Percentiles rank a stretch among this genome's conserved stretches.
phyloP scores from a whole-genome alignment of 2,113 vertebrate species.

The Ictidomys tridecemlineatus region DNA sequence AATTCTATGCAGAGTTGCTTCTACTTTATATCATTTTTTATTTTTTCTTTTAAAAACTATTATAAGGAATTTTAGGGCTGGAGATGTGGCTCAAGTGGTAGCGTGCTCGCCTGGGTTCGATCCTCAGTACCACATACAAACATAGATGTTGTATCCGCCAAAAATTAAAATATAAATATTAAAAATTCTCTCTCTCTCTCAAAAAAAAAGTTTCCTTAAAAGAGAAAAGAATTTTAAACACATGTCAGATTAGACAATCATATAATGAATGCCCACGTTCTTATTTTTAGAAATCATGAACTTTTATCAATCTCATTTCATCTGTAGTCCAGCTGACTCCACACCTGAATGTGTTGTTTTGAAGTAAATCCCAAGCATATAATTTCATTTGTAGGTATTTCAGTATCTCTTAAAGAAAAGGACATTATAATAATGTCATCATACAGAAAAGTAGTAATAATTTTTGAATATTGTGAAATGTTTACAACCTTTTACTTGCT shows the following conservation, averaged over 20 bases:
- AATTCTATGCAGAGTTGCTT: slow-evolving; percentile 20
- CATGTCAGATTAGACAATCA: slow-evolving; percentile 14
- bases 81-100: no score
- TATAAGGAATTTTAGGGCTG: not conserved
- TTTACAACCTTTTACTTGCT: not conserved
- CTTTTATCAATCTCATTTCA: not conserved
- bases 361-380: not conserved
- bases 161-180: no score
- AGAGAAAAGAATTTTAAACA: not conserved
- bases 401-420: not conserved
- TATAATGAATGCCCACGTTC: not conserved
- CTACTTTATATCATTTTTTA: not conserved
- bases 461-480: not conserved
- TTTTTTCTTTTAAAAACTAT: not conserved
- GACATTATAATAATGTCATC: not conserved
- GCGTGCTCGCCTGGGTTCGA: no score
- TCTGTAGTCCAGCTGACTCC: not conserved
- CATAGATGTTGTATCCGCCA: no score
- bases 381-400: slow-evolving; percentile 5
- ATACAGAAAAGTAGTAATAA: not conserved
- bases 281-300: not conserved
- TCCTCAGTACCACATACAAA: no score
- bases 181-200: no score
- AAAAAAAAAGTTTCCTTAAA: no score
- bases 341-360: not conserved